Base-by-base conservation (phyloP, 2,888 invertebrate species). In the Drosophila birchii region DNA sequence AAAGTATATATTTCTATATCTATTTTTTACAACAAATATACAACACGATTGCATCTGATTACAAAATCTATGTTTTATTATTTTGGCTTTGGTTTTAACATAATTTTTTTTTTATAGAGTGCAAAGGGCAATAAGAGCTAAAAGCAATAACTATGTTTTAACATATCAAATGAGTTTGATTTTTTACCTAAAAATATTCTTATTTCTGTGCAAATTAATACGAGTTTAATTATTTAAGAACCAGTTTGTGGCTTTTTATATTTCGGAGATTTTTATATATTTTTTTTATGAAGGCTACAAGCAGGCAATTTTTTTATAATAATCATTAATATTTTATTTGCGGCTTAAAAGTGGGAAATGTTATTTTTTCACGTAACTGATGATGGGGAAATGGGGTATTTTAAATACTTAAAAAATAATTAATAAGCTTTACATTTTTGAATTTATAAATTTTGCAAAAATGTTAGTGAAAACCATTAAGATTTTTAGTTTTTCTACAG, bases 61-160 rank as follows among this genome's bases (percentile, higher is more conserved):
- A 44, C 5, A 11, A 23, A 23, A 2, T 23, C 8, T 43, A 47
- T 64, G 39, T 53, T 47, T 57, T 45, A 45, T 38, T 44, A 41
- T 41, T 69, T 45, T 45, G 12, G n/a, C 11, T 47, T 64, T 57
- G 18, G 2, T 64, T 66, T 26, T 1, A 1, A 29, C 38, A 55
- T 18, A 36, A 11, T 43, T 43, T 36, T 43, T 43, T 36, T 38
- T 44, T 16, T 41, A 43, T 63, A 72, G 71, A 60, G 78, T 79
- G 86, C 80, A 59, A 67, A 75, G 79, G 80, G 86, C 83, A 85
- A 82, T 85, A 82, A 85, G 72, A 78, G 69, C 68, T 69, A 53
- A 75, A 76, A 63, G 54, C 63, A 53, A 55, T 54, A 45, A 61
- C 62, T 64, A 66, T 55, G 67, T 41, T 67, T 53, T n/a, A 51